Evolutionary conservation across 2,888 invertebrate species (phyloP).

Genomic region (Atethmia centrago): DNA sequence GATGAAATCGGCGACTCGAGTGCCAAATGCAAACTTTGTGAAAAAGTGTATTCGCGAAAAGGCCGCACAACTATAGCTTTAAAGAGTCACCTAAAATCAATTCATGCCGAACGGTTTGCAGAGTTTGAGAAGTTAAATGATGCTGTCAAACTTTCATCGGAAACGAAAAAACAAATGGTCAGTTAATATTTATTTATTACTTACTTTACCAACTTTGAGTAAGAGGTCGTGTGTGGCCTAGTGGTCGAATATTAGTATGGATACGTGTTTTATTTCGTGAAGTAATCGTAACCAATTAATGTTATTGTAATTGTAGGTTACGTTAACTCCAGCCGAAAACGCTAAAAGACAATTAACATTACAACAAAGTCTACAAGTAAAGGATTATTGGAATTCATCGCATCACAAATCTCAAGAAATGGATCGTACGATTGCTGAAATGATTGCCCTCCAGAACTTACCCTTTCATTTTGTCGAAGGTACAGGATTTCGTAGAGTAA

Average conservation of each 20-base stretch:
- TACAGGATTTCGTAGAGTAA: constrained; percentile 55
- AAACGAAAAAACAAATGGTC: constrained; percentile 56
- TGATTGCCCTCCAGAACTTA: constrained; percentile 59
- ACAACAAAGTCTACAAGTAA: constrained; percentile 52
- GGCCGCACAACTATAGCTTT: constrained; percentile 61
- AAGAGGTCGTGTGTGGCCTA: constrained; percentile 36
- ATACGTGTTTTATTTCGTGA: constrained; percentile 38
- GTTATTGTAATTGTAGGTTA: constrained; percentile 46
- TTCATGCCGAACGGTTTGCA: constrained; percentile 58
- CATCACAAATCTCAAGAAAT: constrained; percentile 54
- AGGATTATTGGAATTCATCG: constrained; percentile 53
- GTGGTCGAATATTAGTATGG: constrained; percentile 23
- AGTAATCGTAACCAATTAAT: constrained; percentile 34
- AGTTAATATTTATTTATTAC: constrained; percentile 51
- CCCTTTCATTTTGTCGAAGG: constrained; percentile 60
- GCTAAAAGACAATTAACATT: constrained; percentile 56
- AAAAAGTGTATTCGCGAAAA: constrained; percentile 62
- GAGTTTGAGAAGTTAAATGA: constrained; percentile 42
- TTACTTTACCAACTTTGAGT: constrained; percentile 30
- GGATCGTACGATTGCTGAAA: constrained; percentile 49
- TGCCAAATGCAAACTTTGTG: constrained; percentile 10
- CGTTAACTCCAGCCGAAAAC: constrained; percentile 43
- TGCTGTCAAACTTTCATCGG: constrained; percentile 33
- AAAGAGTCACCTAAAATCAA: constrained; percentile 62
- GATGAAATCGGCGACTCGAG: not conserved